A percentile compares a stretch with the other conserved stretches of the same genome.
phyloP scores from a whole-genome alignment of 1,140 invertebrate species.

The Parasteatoda tepidariorum region DNA sequence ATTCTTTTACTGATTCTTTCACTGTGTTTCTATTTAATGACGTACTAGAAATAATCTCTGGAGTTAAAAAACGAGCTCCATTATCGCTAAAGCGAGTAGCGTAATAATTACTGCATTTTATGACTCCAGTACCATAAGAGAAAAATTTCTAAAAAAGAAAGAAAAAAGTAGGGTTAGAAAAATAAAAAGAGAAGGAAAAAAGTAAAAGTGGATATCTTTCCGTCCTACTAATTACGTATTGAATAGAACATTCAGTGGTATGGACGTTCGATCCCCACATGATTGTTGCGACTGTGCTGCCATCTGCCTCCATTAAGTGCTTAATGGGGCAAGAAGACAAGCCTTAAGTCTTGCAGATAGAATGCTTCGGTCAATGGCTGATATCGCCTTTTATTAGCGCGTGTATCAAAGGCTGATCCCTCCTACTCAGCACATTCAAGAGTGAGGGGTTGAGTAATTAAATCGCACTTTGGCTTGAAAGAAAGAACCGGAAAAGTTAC shows the following conservation, averaged over 20 bases:
- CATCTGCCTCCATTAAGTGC: constrained; percentile 5
- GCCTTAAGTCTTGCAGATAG: background rate
- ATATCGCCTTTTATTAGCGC: background rate
- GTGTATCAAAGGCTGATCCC: background rate
- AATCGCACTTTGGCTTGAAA: background rate
- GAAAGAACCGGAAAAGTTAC: background rate
- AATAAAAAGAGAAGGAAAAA: background rate
- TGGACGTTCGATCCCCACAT: background rate
- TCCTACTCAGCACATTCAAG: background rate
- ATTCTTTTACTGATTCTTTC: too few species aligned
- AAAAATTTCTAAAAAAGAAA: background rate
- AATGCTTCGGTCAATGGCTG: background rate
- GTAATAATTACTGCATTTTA: constrained; percentile 16
- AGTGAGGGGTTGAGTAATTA: background rate
- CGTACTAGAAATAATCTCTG: background rate
- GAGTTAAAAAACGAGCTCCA: background rate
- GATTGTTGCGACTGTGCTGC: background rate
- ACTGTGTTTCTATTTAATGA: background rate
- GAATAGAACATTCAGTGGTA: background rate
- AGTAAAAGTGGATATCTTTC: background rate
- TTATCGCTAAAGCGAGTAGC: background rate
- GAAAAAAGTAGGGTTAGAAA: background rate
- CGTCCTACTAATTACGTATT: constrained; percentile 7
- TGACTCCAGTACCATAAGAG: background rate
- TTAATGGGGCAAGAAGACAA: constrained; percentile 2